Base-by-base conservation (phyloP, 2,888 invertebrate species). In the Macropis europaea region DNA sequence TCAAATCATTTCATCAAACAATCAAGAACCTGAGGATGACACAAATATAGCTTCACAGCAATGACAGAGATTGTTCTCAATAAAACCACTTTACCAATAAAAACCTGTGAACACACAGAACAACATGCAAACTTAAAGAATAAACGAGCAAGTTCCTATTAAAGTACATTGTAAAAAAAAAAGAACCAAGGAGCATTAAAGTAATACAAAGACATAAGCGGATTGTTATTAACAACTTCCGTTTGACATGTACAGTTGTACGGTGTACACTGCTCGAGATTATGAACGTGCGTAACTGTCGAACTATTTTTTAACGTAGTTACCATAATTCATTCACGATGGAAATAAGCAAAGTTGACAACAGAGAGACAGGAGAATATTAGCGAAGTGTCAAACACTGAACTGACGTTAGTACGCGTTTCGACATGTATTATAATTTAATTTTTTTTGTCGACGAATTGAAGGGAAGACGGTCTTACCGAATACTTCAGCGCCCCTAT, bases 151-250 rank as follows among this genome's bases (percentile, higher is more conserved):
- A 36, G 3, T 15, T 26, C 11, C 43, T 26, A 13, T 3, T 45
- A 56, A n/a, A 56, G 32, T 15, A 3, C 3, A 17, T 40, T 32
- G n/a, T n/a, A n/a, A n/a, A n/a, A n/a, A n/a, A 34, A 17, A 26
- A 9, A 15, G 40, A 32, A 15, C 4, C 1, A 6, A 38, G 1
- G 13, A 24, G 2, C 5, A 28, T 30, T 38, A 42, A 30, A 42
- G 38, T 7, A 24, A 32, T 13, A 13, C 19, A 43, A 45, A 22
- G 11, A 36, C 34, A 43, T 52, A 47, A 38, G 19, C n/a, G n/a
- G n/a, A n/a, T n/a, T n/a, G n/a, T 26, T 3, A 11, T 54, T 60
- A 66, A 71, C 59, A 54, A 59, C 43, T 67, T 62, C 59, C 57
- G 73, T 60, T 42, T 13, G 52, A 22, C 17, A 9, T 17, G 15